Base-by-base conservation (phyloP, 2,113 vertebrate genomes). In the Nipponia nippon region DNA sequence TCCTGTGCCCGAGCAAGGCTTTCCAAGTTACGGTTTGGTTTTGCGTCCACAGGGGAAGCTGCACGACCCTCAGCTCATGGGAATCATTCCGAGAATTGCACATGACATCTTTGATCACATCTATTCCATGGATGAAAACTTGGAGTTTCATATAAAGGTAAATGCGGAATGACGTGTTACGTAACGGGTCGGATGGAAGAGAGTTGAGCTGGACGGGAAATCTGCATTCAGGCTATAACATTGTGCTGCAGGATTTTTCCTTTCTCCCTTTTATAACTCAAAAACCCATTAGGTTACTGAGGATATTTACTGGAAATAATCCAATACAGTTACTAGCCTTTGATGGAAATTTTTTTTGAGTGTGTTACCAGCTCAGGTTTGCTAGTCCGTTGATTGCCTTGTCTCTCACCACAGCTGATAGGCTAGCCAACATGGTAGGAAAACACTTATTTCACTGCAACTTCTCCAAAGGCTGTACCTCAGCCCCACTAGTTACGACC, bases 141-240 rank as follows among this genome's bases (percentile, higher is more conserved):
- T 99, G 65, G 99, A 99, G 97, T 99, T 99, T 92, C 99, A 99
- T 78, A 99, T 99, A 91, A 99, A 99, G 99, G 99, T 99, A 93
- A 93, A 94, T 78, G 38, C 7, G 25, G 55, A 25, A 6, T 36
- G 83, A 38, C 20, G 0, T 6, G 7, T 86, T 87, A 4, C 6
- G 4, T 29, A 79, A 81, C 2, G 58, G 59, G 23, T 34, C 6
- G 5, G 29, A 3, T 6, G 38, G 61, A 17, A 53, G 77, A 27
- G 38, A 26, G 18, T 18, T 20, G 40, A 36, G 26, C 66, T 40
- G 52, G 59, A 2, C 61, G 55, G 63, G 30, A 47, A 56, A n/a
- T 18, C 70, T 38, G 72, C 34, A 2, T 46, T 87, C 20, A 4
- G 5, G 8, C 42, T 59, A 2, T 4, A 22, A 29, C 19, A 3